A percentile compares a stretch with the other conserved stretches of the same genome.
These are phyloP conservation scores for Frankliniella intonsa DNA, from an alignment of 2,888 invertebrate genomes.

Conservation along the genomic window DNA sequence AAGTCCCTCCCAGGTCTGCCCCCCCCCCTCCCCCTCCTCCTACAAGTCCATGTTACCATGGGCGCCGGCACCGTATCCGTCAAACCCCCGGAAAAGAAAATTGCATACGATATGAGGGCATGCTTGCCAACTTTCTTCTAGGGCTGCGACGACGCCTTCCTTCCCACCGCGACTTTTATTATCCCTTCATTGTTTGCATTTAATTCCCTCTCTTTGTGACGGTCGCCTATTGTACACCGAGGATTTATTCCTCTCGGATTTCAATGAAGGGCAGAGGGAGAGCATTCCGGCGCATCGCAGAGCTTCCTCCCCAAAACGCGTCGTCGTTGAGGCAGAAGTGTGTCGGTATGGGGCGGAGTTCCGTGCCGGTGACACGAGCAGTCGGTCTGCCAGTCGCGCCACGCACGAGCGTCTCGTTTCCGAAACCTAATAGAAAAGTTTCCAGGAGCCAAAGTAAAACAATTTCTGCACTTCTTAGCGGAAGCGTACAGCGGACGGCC, in stretches of 20 bases:
- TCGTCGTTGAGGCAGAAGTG: too few species aligned
- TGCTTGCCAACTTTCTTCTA: background rate
- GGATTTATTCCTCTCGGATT: background rate
- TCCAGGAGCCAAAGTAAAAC: background rate
- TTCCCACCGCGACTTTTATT: background rate
- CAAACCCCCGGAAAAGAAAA: background rate
- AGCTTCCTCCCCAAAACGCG: too few species aligned
- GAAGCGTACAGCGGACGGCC: background rate
- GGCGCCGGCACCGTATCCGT: background rate
- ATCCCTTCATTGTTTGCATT: background rate
- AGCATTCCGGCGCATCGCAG: too few species aligned
- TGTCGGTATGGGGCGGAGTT: too few species aligned
- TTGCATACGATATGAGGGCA: conserved; percentile 4
- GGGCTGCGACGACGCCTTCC: background rate
- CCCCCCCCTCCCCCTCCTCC: too few species aligned
- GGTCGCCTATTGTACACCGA: background rate
- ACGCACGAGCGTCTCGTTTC: background rate
- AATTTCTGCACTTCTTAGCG: background rate
- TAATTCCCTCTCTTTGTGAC: background rate
- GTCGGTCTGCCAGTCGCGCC: background rate
- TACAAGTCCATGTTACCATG: too few species aligned
- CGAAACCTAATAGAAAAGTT: conserved; percentile 11
- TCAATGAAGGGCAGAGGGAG: too few species aligned
- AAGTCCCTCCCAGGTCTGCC: too few species aligned
- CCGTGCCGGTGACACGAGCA: too few species aligned